Evolutionary conservation across 1,140 invertebrate species (phyloP).

Genomic region (Plodia interpunctella): DNA sequence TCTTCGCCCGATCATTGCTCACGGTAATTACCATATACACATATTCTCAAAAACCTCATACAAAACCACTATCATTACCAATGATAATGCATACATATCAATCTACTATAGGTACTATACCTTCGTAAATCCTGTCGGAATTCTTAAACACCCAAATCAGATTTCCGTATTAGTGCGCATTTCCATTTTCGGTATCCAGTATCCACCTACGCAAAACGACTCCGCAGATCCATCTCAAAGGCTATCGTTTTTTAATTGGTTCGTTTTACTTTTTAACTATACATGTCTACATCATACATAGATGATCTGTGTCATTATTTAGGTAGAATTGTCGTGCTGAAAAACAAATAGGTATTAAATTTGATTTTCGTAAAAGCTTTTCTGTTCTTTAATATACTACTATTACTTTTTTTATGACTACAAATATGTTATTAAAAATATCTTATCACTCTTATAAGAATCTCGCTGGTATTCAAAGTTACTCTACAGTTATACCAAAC

Average conservation of each 20-base stretch:
- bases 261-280: not conserved
- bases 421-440: no score
- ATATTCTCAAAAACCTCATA: conserved; percentile 15
- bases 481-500: no score
- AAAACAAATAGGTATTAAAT: no score
- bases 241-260: conserved; percentile 11
- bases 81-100: not conserved
- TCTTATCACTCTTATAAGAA: no score
- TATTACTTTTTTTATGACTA: no score
- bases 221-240: conserved; percentile 8
- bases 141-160: conserved; percentile 19
- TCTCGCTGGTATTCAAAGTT: no score
- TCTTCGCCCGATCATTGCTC: conserved; percentile 21
- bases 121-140: not conserved
- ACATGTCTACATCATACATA: no score
- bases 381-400: no score
- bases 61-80: not conserved
- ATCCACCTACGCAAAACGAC: conserved; percentile 40
- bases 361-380: no score
- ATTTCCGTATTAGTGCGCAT: conserved; percentile 29
- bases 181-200: conserved; percentile 28
- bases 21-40: conserved; percentile 42
- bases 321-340: no score
- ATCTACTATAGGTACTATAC: no score
- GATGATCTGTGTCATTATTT: no score